Percentiles rank a stretch among this genome's conserved stretches.
Evolutionary conservation across 2,113 vertebrate species (phyloP).

Genomic region (Bettongia penicillata): DNA sequence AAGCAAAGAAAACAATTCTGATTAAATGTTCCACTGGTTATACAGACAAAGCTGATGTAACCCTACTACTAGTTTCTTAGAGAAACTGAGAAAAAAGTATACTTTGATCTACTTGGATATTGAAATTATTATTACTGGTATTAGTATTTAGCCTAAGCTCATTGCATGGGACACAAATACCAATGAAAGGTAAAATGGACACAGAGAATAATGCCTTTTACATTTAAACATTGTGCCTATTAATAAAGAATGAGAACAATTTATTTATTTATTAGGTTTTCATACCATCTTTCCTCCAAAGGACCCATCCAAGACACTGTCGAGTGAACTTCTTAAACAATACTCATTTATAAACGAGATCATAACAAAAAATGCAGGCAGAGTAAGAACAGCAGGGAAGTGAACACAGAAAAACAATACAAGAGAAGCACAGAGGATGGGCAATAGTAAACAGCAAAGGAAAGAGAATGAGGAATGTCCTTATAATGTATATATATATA

Average conservation of each 20-base stretch:
- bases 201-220: background rate
- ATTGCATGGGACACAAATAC: background rate
- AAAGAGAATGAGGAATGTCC: background rate
- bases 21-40: background rate
- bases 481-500: background rate
- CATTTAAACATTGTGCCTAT: background rate
- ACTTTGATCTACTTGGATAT: background rate
- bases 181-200: background rate
- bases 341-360: background rate
- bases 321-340: background rate
- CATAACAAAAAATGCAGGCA: background rate
- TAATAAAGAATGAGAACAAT: constrained; percentile 18
- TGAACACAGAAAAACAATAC: background rate
- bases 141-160: background rate
- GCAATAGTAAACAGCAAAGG: background rate
- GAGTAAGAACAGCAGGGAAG: background rate
- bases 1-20: background rate
- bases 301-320: background rate
- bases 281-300: background rate
- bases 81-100: background rate
- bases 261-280: constrained; percentile 9
- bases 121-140: background rate
- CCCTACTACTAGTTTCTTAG: background rate
- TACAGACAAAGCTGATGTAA: background rate
- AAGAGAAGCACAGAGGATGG: background rate